These are phyloP conservation scores for Heliconius cydno DNA, from an alignment of 2,888 invertebrate genomes.

Conservation along the genomic window DNA sequence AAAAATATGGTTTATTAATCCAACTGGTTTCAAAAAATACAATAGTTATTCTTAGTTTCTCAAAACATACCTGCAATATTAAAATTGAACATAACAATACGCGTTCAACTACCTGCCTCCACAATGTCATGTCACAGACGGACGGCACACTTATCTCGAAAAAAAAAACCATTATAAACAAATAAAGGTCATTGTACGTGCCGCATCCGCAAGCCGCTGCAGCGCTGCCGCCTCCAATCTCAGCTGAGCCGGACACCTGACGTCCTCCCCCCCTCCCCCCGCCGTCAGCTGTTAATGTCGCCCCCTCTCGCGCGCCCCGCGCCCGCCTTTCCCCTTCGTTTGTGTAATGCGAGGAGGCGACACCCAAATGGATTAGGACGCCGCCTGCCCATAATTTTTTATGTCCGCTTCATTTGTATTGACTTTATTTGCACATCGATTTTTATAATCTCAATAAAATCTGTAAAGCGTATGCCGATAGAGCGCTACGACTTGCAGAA, in stretches of 20 bases:
- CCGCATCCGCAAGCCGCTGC: slow-evolving; percentile 64
- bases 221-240: slow-evolving; percentile 66
- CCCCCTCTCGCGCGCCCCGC: slow-evolving; percentile 52
- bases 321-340: slow-evolving; percentile 83
- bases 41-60: not conserved
- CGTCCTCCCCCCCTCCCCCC: slow-evolving; percentile 64
- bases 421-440: not conserved
- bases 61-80: slow-evolving; percentile 18
- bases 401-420: slow-evolving; percentile 29
- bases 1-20: not conserved
- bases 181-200: slow-evolving; percentile 77
- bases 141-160: slow-evolving; percentile 42
- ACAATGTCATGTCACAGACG: slow-evolving; percentile 39
- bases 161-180: slow-evolving; percentile 65
- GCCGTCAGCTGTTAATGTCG: slow-evolving; percentile 82
- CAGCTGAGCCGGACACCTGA: slow-evolving; percentile 79
- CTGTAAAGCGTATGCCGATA: not conserved
- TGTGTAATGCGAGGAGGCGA: slow-evolving; percentile 79
- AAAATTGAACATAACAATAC: not conserved
- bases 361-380: slow-evolving; percentile 63
- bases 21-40: not conserved
- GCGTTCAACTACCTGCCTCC: slow-evolving; percentile 5
- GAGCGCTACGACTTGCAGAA: not conserved
- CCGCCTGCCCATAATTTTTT: slow-evolving; percentile 48
- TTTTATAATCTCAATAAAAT: slow-evolving; percentile 13